Evolutionary conservation across 2,888 invertebrate species (phyloP), one percentile per base, ranked within the genome.

Genomic region (Caenorhabditis sp.): DNA sequence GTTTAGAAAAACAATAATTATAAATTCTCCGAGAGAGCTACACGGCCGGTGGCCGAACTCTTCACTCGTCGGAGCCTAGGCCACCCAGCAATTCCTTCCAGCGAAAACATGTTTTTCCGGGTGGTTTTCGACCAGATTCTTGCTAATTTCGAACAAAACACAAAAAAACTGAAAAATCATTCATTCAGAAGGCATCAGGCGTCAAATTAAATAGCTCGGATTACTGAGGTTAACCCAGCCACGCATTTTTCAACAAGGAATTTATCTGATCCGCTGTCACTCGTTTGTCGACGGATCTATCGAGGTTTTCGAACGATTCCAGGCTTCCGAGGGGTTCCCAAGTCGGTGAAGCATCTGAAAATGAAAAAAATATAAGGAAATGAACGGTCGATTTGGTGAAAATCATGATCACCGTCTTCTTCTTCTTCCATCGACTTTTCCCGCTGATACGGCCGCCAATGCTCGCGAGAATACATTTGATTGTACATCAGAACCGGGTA

Each of bases 211-310:
- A n/a, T n/a, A n/a, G n/a, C n/a, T n/a, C n/a, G n/a, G n/a, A n/a
- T n/a, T n/a, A n/a, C n/a, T n/a, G n/a, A n/a, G 50, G 32, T 32
- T 9, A 32, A 32, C 79, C 79, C 13, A 80, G 61, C 80, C 80
- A 80, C 4, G 80, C 72, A 20, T 80, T 80, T 61, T 72, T 71
- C 80, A 80, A 72, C 28, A 80, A 32, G 60, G 68, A 68, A 40
- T 80, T 80, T 11, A 80, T 67, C 50, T 80, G 80, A 64, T 72
- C 72, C 35, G 71, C 80, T 5, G 80, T 80, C 35, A 80, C 80
- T 68, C 72, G 32, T 32, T 72, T 80, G 28, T 69, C 69, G 37
- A 69, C 58, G 9, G 28, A 24, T 35, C 56, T 40, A 5, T 50
- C 77, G 3, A 40, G 18, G 9, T 77, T 69, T 13, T 40, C 40